Percentiles rank a stretch among this genome's conserved stretches.
These are phyloP conservation scores for Hypsibius dujardini DNA, from an alignment of 1,140 invertebrate species.

Conservation along the genomic window DNA sequence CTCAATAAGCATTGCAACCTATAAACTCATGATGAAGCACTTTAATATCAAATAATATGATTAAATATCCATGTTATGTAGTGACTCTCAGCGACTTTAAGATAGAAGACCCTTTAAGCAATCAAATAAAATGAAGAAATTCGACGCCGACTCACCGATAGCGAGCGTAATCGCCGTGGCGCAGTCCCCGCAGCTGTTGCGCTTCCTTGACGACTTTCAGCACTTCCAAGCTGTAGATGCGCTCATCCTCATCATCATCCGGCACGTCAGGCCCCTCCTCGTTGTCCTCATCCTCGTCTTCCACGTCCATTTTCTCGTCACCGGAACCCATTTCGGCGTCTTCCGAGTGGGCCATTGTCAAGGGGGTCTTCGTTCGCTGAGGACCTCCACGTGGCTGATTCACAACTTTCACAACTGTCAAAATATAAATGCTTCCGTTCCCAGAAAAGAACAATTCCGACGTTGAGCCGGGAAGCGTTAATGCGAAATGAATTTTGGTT, in stretches of 20 bases:
- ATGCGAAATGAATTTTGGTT: no score
- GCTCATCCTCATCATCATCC: conserved; percentile 20
- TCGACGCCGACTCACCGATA: conserved; percentile 43
- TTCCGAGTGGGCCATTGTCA: no score
- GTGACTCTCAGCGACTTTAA: background rate
- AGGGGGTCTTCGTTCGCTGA: no score
- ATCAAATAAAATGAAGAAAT: conserved; percentile 18
- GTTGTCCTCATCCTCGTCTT: conserved; percentile 19
- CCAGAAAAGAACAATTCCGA: no score
- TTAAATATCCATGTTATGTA: background rate
- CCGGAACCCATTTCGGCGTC: no score
- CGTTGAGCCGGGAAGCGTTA: no score
- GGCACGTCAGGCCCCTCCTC: background rate
- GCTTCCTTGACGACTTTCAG: conserved; percentile 80
- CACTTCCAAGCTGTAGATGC: conserved; percentile 40
- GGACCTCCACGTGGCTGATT: no score
- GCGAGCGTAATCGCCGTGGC: conserved; percentile 89
- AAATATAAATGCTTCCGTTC: no score
- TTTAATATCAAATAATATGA: background rate
- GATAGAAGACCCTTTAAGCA: conserved; percentile 13
- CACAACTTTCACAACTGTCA: no score
- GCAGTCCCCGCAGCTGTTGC: conserved; percentile 89
- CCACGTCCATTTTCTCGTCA: background rate
- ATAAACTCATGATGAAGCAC: background rate
- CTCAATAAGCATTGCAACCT: no score